phyloP scores from a whole-genome alignment of 2,113 vertebrate species.

The Hipposideros armiger region DNA sequence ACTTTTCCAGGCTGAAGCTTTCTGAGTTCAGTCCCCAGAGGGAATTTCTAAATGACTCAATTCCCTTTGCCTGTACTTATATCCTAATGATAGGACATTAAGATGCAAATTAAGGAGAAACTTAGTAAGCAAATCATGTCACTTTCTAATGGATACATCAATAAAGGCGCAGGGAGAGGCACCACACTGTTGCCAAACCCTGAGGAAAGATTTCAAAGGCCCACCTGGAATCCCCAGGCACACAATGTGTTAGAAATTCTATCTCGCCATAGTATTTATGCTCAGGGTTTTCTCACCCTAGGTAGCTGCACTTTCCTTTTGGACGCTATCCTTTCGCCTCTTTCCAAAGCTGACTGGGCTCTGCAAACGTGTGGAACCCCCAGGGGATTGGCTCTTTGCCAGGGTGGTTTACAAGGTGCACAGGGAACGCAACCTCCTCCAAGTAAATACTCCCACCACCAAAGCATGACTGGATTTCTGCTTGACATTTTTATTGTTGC shows the following conservation, averaged over 20 bases:
- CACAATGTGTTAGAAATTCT: constrained; percentile 40
- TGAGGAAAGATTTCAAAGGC: neutral
- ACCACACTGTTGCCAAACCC: constrained; percentile 45
- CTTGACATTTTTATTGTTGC: neutral
- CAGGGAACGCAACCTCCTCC: neutral
- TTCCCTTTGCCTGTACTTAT: constrained; percentile 72
- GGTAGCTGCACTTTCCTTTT: neutral
- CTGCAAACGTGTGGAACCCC: neutral
- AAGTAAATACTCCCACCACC: neutral
- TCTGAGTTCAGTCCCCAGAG: neutral
- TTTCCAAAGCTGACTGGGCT: neutral
- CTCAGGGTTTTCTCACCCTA: neutral
- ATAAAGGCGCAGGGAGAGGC: constrained; percentile 47
- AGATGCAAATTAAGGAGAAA: constrained; percentile 84
- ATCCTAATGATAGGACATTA: constrained; percentile 83
- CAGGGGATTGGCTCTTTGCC: neutral
- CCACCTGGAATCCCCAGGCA: constrained; percentile 68
- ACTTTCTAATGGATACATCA: constrained; percentile 77
- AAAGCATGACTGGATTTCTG: neutral
- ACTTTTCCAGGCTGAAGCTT: neutral
- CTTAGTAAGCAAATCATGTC: constrained; percentile 80
- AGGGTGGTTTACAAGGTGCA: neutral
- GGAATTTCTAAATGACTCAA: constrained; percentile 74
- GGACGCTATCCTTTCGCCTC: neutral
- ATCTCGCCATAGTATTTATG: constrained; percentile 5